A percentile compares a stretch with the other conserved stretches of the same genome.
Conservation (phyloP, 2,113 vertebrate species). For the Cervus canadensis region DNA sequence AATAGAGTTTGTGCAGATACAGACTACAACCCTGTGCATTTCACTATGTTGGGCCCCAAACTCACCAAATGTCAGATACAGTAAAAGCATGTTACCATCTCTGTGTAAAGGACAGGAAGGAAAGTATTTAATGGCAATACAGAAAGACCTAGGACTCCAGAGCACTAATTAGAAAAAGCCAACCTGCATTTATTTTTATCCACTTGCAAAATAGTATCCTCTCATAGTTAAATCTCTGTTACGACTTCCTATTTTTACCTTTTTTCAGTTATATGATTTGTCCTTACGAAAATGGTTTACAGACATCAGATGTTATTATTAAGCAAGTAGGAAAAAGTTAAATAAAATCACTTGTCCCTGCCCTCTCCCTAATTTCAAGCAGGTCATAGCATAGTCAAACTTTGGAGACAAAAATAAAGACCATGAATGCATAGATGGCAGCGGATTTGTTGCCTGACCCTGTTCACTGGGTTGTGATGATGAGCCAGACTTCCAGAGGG, state of each 20-base stretch:
- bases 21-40: not conserved
- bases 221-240: not conserved
- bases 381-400: not conserved
- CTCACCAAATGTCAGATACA: not conserved
- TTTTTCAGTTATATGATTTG: not conserved
- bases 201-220: not conserved
- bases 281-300: not conserved
- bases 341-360: not conserved
- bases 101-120: not conserved
- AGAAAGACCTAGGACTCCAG: not conserved
- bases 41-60: accelerated
- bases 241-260: not conserved
- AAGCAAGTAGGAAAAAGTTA: not conserved
- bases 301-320: not conserved
- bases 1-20: not conserved
- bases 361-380: not conserved
- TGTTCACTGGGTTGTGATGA: not conserved
- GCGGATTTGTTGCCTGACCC: not conserved
- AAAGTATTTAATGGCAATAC: not conserved
- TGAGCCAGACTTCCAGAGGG: not conserved
- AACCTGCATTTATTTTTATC: not conserved
- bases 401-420: not conserved
- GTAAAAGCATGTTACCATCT: not conserved
- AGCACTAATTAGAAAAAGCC: not conserved
- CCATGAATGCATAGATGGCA: no score